These are phyloP conservation scores for Tinea semifulvella DNA, from an alignment of 2,888 invertebrate genomes.

Conservation along the genomic window DNA sequence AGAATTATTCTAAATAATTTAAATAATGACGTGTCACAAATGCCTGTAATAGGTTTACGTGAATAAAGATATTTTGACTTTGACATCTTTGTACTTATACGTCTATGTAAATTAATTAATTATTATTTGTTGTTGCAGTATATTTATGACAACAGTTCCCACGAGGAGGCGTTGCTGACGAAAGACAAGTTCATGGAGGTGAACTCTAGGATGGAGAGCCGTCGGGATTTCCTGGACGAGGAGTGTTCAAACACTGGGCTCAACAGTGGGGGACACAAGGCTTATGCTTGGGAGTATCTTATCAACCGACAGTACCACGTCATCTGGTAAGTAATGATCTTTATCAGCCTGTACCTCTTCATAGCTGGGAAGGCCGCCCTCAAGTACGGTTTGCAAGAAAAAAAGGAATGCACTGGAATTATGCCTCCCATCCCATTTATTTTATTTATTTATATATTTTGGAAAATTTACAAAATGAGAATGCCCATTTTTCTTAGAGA, in stretches of 20 bases:
- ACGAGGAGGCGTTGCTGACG: slow-evolving; percentile 44
- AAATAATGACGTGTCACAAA: too few relatives aligned
- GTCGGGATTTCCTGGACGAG: slow-evolving; percentile 65
- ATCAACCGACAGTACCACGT: slow-evolving; percentile 82
- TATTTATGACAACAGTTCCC: slow-evolving; percentile 53
- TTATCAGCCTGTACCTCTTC: not conserved
- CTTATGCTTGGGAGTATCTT: slow-evolving; percentile 87
- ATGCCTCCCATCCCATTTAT: too few relatives aligned
- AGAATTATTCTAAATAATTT: slow-evolving; percentile 2
- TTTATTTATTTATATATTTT: too few relatives aligned
- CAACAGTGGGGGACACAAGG: slow-evolving; percentile 70
- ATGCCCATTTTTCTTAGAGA: too few relatives aligned
- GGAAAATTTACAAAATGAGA: too few relatives aligned
- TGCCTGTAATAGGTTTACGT: too few relatives aligned
- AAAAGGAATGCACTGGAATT: too few relatives aligned
- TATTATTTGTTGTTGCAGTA: slow-evolving; percentile 53
- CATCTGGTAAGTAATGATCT: slow-evolving; percentile 71
- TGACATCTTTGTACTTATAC: too few relatives aligned
- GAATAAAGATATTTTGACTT: too few relatives aligned
- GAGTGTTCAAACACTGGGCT: slow-evolving; percentile 70
- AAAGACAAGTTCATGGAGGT: slow-evolving; percentile 67
- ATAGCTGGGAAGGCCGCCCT: too few relatives aligned
- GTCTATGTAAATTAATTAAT: too few relatives aligned
- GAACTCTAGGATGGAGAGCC: slow-evolving; percentile 64
- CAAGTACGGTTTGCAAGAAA: too few relatives aligned